Conservation (phyloP, 2,888 invertebrate genomes). For the Uropetala carovei region DNA sequence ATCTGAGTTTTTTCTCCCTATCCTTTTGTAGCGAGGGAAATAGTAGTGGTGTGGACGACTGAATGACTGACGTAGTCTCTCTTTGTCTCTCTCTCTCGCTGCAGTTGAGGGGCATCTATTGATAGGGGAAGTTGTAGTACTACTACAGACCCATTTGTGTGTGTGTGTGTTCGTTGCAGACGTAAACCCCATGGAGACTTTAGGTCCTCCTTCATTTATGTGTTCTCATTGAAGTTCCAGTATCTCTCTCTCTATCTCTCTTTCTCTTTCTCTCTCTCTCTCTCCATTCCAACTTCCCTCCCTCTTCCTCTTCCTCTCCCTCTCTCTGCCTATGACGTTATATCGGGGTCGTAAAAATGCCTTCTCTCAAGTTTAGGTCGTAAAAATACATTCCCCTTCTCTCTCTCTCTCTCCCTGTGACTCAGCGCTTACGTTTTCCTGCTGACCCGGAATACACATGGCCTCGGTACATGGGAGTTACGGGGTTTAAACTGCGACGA, state of each 20-base stretch:
- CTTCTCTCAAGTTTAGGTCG: constrained; percentile 33
- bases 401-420: background rate
- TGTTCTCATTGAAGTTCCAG: background rate
- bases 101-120: too few relatives aligned
- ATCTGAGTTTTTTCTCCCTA: background rate
- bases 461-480: background rate
- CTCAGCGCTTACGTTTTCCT: background rate
- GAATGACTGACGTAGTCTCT: too few relatives aligned
- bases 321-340: background rate
- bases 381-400: constrained; percentile 10
- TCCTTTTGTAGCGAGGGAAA: background rate
- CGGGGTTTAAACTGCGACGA: background rate
- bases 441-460: background rate
- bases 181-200: background rate
- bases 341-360: constrained; percentile 43
- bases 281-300: background rate
- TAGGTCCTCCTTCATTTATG: background rate
- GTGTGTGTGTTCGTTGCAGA: background rate
- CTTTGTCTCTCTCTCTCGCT: too few relatives aligned
- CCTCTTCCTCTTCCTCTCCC: background rate
- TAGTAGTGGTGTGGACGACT: background rate
- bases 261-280: background rate
- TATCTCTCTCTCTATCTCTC: background rate
- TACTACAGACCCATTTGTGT: background rate
- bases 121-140: constrained; percentile 1